Conservation (phyloP, 2,888 invertebrate genomes). For the Eudemis profundana region DNA sequence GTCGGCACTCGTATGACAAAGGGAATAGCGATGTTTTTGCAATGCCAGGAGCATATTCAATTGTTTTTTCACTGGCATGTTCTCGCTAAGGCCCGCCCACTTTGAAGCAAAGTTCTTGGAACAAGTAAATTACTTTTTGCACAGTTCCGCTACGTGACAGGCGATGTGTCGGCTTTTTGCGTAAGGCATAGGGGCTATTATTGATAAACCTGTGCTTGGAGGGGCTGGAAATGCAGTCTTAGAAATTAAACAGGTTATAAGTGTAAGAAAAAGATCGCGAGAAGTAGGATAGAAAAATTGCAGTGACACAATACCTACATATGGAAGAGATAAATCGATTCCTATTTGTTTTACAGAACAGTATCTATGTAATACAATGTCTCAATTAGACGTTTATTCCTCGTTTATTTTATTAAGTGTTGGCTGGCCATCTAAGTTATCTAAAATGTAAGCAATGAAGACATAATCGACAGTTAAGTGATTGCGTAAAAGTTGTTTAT, state of each 20-base stretch:
- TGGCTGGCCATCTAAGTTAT: conserved; percentile 6
- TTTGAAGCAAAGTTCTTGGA: conserved; percentile 44
- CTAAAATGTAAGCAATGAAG: conserved; percentile 1
- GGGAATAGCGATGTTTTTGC: conserved; percentile 18
- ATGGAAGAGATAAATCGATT: conserved; percentile 2
- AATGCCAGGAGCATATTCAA: not conserved
- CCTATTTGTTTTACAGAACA: not conserved
- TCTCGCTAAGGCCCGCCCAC: conserved; percentile 47
- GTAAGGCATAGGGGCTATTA: conserved; percentile 24
- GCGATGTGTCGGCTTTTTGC: conserved; percentile 28
- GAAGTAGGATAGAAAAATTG: conserved; percentile 14
- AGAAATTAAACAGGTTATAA: not conserved
- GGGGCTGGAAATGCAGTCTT: not conserved
- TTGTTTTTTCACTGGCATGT: conserved; percentile 36
- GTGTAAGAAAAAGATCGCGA: conserved; percentile 20
- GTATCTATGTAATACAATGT: conserved; percentile 4
- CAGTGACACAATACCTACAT: conserved; percentile 3
- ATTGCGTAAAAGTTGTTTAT: not conserved
- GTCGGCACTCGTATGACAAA: not conserved
- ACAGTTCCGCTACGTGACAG: conserved; percentile 41
- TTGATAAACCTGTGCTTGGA: conserved; percentile 3
- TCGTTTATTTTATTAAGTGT: conserved; percentile 10
- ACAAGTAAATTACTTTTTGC: conserved; percentile 47
- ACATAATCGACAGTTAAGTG: not conserved
- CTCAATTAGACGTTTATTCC: conserved; percentile 16